Evolutionary conservation across 2,888 invertebrate genomes (phyloP).

Genomic region (Coenonympha glycerion): DNA sequence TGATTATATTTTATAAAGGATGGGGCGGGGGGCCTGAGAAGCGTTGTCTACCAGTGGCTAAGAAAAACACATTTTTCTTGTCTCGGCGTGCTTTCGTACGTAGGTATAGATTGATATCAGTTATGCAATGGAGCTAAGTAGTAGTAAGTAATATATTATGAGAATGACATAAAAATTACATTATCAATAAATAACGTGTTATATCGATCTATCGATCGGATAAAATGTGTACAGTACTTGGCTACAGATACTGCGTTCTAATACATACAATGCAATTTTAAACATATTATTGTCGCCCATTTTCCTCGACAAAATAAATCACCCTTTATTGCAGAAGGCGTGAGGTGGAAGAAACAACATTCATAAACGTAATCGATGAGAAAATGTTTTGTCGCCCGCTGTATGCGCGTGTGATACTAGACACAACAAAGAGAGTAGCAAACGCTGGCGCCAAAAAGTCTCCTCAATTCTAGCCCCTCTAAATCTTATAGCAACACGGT

Average conservation of each 20-base stretch:
- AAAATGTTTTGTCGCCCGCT: slow-evolving; percentile 22
- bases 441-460: slow-evolving; percentile 63
- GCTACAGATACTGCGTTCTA: no score
- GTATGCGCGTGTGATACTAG: slow-evolving; percentile 21
- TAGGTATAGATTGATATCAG: no score
- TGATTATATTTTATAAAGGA: slow-evolving; percentile 22
- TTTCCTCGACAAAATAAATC: not conserved
- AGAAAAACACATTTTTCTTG: slow-evolving; percentile 76
- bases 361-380: slow-evolving; percentile 20
- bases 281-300: not conserved
- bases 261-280: no score
- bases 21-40: slow-evolving; percentile 25
- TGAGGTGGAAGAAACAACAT: slow-evolving; percentile 2
- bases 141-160: no score
- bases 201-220: no score
- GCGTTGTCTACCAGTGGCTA: slow-evolving; percentile 44
- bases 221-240: no score
- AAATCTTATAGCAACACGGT: slow-evolving; percentile 72
- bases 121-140: no score
- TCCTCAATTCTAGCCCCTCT: slow-evolving; percentile 71
- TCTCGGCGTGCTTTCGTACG: slow-evolving; percentile 73
- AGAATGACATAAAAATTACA: no score
- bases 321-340: not conserved
- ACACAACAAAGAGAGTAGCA: slow-evolving; percentile 51
- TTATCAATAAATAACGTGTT: no score